Evolutionary conservation across 2,113 vertebrate species (phyloP).

Genomic region (Toxostoma redivivum): DNA sequence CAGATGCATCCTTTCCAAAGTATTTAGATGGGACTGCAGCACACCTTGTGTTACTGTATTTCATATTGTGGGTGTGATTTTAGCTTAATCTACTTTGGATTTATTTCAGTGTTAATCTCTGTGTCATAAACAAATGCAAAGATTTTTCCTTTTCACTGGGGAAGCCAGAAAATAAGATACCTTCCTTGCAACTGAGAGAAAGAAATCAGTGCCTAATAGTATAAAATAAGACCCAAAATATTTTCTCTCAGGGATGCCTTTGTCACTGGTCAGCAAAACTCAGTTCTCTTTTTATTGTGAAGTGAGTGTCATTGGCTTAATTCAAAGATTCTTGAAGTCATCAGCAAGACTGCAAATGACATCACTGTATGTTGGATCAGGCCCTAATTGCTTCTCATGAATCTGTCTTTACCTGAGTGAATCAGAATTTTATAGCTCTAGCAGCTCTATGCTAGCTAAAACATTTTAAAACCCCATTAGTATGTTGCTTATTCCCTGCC

Average conservation of each 20-base stretch:
- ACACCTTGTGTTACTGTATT: neutral
- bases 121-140: neutral
- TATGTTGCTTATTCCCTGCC: neutral
- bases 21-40: neutral
- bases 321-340: neutral
- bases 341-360: neutral
- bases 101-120: neutral
- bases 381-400: conserved; percentile 21
- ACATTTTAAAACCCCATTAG: conserved; percentile 39
- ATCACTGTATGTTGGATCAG: neutral
- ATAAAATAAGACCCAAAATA: neutral
- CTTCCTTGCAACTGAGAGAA: neutral
- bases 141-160: neutral
- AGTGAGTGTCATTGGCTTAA: neutral
- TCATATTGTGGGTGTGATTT: neutral
- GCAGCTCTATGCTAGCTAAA: conserved; percentile 14
- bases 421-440: conserved; percentile 45
- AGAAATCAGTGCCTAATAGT: neutral
- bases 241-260: neutral
- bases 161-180: neutral
- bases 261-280: neutral
- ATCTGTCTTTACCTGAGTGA: conserved; percentile 28
- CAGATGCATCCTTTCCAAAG: neutral
- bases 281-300: neutral
- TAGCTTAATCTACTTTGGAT: neutral